Base-by-base conservation (phyloP, 2,113 vertebrate species). In the Melanerpes formicivorus region DNA sequence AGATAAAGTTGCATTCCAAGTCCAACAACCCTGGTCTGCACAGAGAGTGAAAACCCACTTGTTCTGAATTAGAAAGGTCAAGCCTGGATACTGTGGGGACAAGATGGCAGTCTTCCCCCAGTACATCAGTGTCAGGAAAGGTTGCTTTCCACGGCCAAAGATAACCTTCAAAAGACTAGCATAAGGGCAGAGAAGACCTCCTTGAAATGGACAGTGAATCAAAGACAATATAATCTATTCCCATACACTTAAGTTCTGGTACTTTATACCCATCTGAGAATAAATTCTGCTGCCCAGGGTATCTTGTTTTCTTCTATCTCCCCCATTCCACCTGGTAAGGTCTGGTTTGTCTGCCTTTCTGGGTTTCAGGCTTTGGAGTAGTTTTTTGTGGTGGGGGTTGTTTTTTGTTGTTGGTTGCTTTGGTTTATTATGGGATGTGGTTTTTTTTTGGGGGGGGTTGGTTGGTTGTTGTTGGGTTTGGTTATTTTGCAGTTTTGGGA, bases 1-100 rank as follows among this genome's bases (percentile, higher is more conserved):
- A 50, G n/a, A 2, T 50, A 40, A 84, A 2, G 14, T 14, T 3
- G 40, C 2, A 5, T 42, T 66, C 64, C 9, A 14, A 55, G n/a
- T 2, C 26, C 1, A 4, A 7, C 26, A 55, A 29, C 16, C 29
- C 40, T 16, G 25, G 2, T 55, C n/a, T 55, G 13, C 2, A 0
- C 15, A 34, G 34, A 9, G 6, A 18, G 29, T n/a, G 52, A 66
- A 26, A 78, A 75, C 60, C 16, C 32, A 18, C 14, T 75, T 64
- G 14, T 56, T 89, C 18, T 14, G 42, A 30, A 6, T 42, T 10
- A 42, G 34, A 46, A 82, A 72, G 6, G 21, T 65, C 62, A 71
- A 32, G 4, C 34, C 80, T 15, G 23, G 52, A 63, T 29, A 5
- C 62, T 54, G 75, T 1, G 2, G 26, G 11, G 9, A 73, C 4